A percentile compares a stretch with the other conserved stretches of the same genome.
phyloP scores from a whole-genome alignment of 1,140 invertebrate genomes.

The Coptotermes formosanus region DNA sequence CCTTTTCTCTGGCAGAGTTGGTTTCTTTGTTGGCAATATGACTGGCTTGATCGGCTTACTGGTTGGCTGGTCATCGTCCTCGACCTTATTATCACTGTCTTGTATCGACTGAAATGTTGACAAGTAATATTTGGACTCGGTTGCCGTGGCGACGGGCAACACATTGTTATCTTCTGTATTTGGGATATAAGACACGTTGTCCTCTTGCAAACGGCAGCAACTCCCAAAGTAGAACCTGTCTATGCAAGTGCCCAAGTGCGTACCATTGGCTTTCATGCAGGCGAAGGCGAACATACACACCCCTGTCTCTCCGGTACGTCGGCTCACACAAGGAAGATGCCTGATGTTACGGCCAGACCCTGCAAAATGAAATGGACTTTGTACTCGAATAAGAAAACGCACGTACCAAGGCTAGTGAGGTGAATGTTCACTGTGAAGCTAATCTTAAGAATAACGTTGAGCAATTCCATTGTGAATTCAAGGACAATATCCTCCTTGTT shows the following conservation, averaged over 20 bases:
- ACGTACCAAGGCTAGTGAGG: no score
- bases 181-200: neutral
- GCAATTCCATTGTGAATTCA: no score
- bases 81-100: constrained; percentile 34
- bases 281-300: constrained; percentile 94
- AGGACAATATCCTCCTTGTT: no score
- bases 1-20: neutral
- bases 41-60: constrained; percentile 24
- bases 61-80: constrained; percentile 27
- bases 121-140: constrained; percentile 31
- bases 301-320: constrained; percentile 73
- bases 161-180: constrained; percentile 21
- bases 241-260: constrained; percentile 86
- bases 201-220: constrained; percentile 60
- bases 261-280: constrained; percentile 86
- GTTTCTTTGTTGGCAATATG: neutral
- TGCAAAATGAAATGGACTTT: constrained; percentile 44
- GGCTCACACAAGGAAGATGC: constrained; percentile 80
- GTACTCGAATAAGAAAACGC: no score
- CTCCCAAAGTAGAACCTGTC: constrained; percentile 90
- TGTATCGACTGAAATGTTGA: constrained; percentile 36
- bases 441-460: no score
- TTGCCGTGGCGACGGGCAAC: neutral
- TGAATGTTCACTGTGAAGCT: no score
- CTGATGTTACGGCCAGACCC: constrained; percentile 80